Evolutionary conservation across 2,888 invertebrate species (phyloP).

Genomic region (Morinoia aosen): DNA sequence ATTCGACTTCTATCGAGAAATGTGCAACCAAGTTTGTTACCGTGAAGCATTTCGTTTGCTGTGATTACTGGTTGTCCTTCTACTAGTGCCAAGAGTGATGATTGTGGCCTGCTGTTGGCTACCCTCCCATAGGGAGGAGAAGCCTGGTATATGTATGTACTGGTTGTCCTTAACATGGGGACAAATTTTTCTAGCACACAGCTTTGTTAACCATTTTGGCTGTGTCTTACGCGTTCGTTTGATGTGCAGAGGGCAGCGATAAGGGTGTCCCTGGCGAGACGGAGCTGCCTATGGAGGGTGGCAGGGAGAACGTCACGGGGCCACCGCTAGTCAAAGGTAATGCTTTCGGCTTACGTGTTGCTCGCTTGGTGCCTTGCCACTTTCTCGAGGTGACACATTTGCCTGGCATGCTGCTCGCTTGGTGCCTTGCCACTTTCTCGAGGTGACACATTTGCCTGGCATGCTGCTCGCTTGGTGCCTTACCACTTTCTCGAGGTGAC

Average conservation of each 20-base stretch:
- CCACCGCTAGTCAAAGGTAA: constrained; percentile 23
- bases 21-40: neutral
- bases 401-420: neutral
- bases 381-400: too few relatives aligned
- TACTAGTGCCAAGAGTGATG: too few relatives aligned
- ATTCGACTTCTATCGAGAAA: neutral
- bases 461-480: neutral
- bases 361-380: neutral
- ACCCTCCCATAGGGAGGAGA: too few relatives aligned
- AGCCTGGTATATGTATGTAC: too few relatives aligned
- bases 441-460: neutral
- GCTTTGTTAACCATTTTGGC: neutral
- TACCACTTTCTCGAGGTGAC: neutral
- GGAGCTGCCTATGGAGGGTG: constrained; percentile 6
- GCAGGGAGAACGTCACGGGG: neutral
- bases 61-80: neutral
- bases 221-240: neutral
- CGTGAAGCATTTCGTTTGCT: neutral
- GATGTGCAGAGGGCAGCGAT: neutral
- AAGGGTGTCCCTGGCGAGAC: neutral
- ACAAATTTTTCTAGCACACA: neutral
- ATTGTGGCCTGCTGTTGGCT: too few relatives aligned
- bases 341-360: neutral
- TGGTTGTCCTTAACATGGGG: too few relatives aligned
- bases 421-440: neutral